Percentiles rank a stretch among this genome's conserved stretches.
Evolutionary conservation across 2,797 vertebrate genomes (phyloP).

Genomic region (Chiroxiphia lanceolata): DNA sequence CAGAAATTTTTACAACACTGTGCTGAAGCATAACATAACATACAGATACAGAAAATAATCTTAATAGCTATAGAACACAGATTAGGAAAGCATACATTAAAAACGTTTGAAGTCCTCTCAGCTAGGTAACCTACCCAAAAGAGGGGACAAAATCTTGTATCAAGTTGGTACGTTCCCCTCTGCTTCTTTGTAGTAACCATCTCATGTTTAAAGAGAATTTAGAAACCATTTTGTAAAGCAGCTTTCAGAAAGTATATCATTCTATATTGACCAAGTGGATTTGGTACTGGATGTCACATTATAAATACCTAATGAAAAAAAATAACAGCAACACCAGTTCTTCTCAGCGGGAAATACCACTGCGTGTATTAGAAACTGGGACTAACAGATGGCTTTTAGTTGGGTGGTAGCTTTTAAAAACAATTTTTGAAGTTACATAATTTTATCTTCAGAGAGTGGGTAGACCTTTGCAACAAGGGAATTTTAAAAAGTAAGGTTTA

Average conservation of each 20-base stretch:
- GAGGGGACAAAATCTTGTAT: neutral
- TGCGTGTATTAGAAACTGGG: neutral
- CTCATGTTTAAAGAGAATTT: neutral
- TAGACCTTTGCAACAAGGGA: neutral
- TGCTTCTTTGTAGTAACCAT: neutral
- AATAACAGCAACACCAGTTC: neutral
- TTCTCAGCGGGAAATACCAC: neutral
- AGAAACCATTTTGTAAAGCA: neutral
- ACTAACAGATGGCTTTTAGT: neutral
- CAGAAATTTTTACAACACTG: neutral
- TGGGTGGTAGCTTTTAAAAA: neutral
- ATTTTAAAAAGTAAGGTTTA: neutral
- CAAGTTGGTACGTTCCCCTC: neutral
- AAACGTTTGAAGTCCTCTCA: neutral
- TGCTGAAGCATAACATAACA: neutral
- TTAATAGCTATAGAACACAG: neutral
- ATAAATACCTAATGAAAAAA: neutral
- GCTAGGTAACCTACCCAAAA: neutral
- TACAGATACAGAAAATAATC: neutral
- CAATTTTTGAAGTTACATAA: constrained; percentile 19
- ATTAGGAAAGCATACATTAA: neutral
- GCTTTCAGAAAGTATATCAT: neutral
- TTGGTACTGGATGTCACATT: neutral
- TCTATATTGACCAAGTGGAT: neutral
- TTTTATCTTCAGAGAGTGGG: neutral